Percentiles rank a stretch among this genome's conserved stretches.
phyloP scores from a whole-genome alignment of 2,797 vertebrate genomes.

The Cyprinodon diabolis region DNA sequence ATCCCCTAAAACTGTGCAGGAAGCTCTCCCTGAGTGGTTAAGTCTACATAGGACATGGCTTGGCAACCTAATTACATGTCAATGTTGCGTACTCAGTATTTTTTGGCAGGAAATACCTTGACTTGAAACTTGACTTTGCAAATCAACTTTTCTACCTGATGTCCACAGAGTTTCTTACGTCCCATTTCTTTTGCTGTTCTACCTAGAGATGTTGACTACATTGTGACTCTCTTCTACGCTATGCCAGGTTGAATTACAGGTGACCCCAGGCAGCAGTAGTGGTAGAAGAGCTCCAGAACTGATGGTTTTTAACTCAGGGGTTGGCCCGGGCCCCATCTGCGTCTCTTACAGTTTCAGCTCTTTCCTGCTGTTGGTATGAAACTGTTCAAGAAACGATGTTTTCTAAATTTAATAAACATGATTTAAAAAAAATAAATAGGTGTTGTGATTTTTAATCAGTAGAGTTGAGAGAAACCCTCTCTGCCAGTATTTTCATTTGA shows the following conservation, averaged over 20 bases:
- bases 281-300: slow-evolving; percentile 53
- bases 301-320: slow-evolving; percentile 83
- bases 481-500: background rate
- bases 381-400: slow-evolving; percentile 84
- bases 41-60: slow-evolving; percentile 65
- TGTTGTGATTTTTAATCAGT: slow-evolving; percentile 41
- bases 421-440: slow-evolving; percentile 71
- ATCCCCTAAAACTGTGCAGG: slow-evolving; percentile 68
- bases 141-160: slow-evolving; percentile 87
- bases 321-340: slow-evolving; percentile 74
- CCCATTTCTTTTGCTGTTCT: slow-evolving; percentile 62
- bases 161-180: slow-evolving; percentile 75
- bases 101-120: slow-evolving; percentile 81
- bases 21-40: slow-evolving; percentile 50
- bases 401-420: slow-evolving; percentile 88
- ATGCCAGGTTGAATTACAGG: slow-evolving; percentile 70
- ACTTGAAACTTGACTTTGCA: slow-evolving; percentile 84
- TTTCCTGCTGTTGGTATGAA: slow-evolving; percentile 84
- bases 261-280: slow-evolving; percentile 57
- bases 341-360: slow-evolving; percentile 73
- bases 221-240: slow-evolving; percentile 69
- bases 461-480: background rate
- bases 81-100: slow-evolving; percentile 74
- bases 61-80: slow-evolving; percentile 78
- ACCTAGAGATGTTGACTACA: slow-evolving; percentile 63